Conservation (phyloP, 2,113 vertebrate genomes). For the Uropsilus gracilis region DNA sequence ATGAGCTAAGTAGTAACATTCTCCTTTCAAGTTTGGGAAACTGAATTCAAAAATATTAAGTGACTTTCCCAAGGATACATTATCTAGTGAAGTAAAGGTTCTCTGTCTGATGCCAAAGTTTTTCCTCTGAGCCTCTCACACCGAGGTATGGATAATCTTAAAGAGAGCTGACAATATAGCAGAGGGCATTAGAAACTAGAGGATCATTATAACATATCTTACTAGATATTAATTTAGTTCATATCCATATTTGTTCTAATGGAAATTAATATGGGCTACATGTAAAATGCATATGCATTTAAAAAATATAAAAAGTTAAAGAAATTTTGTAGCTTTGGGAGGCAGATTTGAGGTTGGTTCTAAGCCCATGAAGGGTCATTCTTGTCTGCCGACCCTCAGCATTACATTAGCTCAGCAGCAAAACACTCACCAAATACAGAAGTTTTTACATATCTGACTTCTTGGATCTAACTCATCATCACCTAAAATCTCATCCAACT, state of each 20-base stretch:
- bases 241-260: background rate
- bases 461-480: background rate
- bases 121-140: background rate
- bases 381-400: background rate
- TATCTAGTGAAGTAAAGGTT: background rate
- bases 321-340: background rate
- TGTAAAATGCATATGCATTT: constrained; percentile 8
- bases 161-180: background rate
- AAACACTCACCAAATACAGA: constrained; percentile 16
- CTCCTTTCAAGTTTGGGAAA: constrained; percentile 35
- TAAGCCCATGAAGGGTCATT: background rate
- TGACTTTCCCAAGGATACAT: background rate
- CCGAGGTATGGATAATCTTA: background rate
- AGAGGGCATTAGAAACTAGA: background rate
- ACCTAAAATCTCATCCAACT: background rate
- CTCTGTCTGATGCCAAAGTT: background rate
- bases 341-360: background rate
- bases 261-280: background rate
- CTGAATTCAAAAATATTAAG: constrained; percentile 23
- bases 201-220: background rate
- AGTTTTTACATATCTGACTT: background rate
- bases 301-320: constrained; percentile 35
- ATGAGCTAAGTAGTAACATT: background rate
- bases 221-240: background rate
- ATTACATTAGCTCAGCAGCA: background rate